Evolutionary conservation across 1,140 invertebrate genomes (phyloP), one percentile per base, ranked within the genome.

Genomic region (Goniozus legneri): DNA sequence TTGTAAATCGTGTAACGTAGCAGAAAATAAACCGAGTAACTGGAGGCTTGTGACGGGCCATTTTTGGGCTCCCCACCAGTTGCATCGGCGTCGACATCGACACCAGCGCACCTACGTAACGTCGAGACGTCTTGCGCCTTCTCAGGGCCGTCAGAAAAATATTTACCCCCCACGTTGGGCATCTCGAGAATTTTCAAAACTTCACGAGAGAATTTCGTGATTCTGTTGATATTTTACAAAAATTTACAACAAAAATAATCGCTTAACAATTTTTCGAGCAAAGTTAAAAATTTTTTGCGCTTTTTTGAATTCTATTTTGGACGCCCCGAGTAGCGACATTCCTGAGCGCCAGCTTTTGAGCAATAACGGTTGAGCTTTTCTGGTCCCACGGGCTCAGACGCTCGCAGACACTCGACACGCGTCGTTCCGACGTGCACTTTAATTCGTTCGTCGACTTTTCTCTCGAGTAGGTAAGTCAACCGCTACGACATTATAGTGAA

Each of bases 51-150:
- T 54, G 59, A 60, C 65, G 71, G 64, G 71, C 74, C 74, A 76
- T 76, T 76, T 76, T 76, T 76, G 74, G 74, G 64, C 65, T 73
- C 74, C 74, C 74, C 72, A 72, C 62, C 62, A 44, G 40, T 27
- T 27, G 24, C 24, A 27, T 27, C 32, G 16, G 14, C 24, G 12
- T 6, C 14, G n/a, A 13, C 8, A 4, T 13, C 14, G 8, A 13
- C 8, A 8, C 3, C 6, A n/a, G 13, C 37, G 34, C 50, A 35
- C 30, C 44, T 53, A 50, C 31, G 44, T 36, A 50, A 36, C 54
- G 49, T 49, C 21, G 39, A 34, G 33, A 36, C 40, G 15, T 21
- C 21, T 10, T 12, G 27, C 43, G 43, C 35, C 22, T 52, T 39
- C 36, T 10, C 37, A 42, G 31, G 38, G 37, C 36, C 33, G 22